These are phyloP conservation scores for Strigamia transsilvanica DNA, from an alignment of 2,888 invertebrate species.

Conservation along the genomic window DNA sequence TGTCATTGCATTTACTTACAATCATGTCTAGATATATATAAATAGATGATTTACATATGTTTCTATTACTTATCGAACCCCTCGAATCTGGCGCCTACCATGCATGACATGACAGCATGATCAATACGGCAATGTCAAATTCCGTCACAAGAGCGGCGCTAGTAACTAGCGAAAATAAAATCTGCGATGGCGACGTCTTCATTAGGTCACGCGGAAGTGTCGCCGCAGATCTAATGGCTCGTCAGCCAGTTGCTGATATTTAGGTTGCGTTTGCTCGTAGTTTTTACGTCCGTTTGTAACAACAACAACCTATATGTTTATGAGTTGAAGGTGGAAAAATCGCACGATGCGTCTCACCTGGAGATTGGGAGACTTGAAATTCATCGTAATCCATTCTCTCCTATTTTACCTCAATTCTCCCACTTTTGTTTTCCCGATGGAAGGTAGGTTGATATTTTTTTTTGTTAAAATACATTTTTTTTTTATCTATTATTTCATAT, in stretches of 20 bases:
- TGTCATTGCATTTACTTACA: neutral
- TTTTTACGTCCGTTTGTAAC: too few relatives aligned
- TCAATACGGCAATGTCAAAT: neutral
- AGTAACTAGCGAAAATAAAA: neutral
- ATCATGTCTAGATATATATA: neutral
- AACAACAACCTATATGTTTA: neutral
- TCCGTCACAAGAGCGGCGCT: neutral
- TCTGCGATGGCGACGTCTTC: neutral
- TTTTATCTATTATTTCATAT: neutral
- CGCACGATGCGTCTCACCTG: constrained; percentile 2
- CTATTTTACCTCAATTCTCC: neutral
- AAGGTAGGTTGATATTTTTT: neutral
- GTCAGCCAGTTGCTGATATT: neutral
- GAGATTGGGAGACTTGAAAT: neutral
- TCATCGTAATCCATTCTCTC: neutral
- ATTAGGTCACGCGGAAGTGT: neutral
- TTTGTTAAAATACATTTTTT: neutral
- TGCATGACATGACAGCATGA: neutral
- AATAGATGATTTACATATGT: neutral
- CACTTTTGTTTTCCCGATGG: neutral
- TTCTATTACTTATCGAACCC: neutral
- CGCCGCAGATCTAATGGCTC: neutral
- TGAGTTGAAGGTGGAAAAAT: neutral
- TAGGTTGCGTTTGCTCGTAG: neutral
- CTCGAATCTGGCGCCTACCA: neutral